Conservation (phyloP, 1,140 invertebrate genomes). For the Drosophila ironensis region DNA sequence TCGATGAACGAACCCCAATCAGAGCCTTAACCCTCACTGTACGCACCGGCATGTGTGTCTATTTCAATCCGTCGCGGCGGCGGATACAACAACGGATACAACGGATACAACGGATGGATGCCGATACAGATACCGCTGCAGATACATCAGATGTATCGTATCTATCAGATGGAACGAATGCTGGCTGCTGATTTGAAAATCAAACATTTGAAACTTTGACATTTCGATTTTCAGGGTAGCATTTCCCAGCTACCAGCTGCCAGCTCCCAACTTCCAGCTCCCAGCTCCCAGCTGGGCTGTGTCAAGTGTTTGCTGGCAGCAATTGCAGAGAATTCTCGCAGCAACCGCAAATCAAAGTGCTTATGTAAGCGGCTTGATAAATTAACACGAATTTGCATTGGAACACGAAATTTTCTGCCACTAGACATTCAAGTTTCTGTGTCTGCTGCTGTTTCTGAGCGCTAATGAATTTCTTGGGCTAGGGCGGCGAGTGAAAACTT, state of each 20-base stretch:
- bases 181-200: conserved; percentile 60
- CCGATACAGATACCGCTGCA: too few species aligned
- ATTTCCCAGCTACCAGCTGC: too few species aligned
- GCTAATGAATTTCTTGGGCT: conserved; percentile 1
- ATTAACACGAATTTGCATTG: conserved; percentile 48
- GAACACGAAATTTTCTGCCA: conserved; percentile 40
- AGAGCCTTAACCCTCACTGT: neutral
- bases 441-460: conserved; percentile 1
- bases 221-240: conserved; percentile 58
- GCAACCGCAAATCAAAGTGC: too few species aligned
- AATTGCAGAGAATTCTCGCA: too few species aligned
- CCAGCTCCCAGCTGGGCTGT: too few species aligned
- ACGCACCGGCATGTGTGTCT: conserved; percentile 53
- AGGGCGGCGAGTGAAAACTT: conserved; percentile 16
- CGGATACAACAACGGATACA: neutral
- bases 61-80: conserved; percentile 55
- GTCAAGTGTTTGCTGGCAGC: too few species aligned
- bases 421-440: conserved; percentile 53
- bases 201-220: conserved; percentile 71
- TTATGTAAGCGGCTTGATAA: neutral
- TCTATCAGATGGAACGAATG: conserved; percentile 41
- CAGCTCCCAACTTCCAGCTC: too few species aligned
- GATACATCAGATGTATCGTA: conserved; percentile 34
- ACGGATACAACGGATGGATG: neutral
- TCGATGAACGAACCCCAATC: conserved; percentile 58